A percentile compares a stretch with the other conserved stretches of the same genome.
These are phyloP conservation scores for Drosophila mayri DNA, from an alignment of 1,140 invertebrate genomes.

Conservation along the genomic window DNA sequence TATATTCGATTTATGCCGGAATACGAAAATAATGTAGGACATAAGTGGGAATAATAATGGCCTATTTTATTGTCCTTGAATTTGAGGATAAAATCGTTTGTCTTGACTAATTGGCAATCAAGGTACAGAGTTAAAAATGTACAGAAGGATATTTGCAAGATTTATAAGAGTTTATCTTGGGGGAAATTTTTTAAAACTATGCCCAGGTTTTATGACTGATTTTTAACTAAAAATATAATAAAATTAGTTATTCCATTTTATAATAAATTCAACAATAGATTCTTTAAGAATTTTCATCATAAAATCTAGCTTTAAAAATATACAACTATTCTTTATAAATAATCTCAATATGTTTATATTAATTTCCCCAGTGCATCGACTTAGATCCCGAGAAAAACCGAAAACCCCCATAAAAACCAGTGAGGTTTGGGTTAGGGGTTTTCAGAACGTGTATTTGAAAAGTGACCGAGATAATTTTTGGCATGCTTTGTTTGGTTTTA, in stretches of 20 bases:
- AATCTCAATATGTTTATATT: too few relatives aligned
- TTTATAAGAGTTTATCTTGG: background rate
- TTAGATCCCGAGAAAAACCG: background rate
- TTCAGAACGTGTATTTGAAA: slow-evolving; percentile 76
- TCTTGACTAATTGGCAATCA: slow-evolving; percentile 6
- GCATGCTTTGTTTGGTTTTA: slow-evolving; percentile 78
- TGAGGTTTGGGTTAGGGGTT: slow-evolving; percentile 16
- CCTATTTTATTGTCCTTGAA: background rate
- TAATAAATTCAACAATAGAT: background rate
- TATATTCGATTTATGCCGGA: background rate
- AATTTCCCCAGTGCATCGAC: slow-evolving; percentile 1
- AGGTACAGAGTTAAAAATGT: background rate
- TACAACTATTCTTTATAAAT: too few relatives aligned
- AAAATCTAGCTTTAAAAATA: background rate
- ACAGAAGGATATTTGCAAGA: too few relatives aligned
- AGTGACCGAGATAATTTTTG: slow-evolving; percentile 82
- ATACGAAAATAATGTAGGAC: background rate
- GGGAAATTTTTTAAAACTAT: background rate
- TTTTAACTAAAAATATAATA: too few relatives aligned
- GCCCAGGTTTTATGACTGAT: background rate
- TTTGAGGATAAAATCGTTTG: background rate
- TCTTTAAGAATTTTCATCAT: too few relatives aligned
- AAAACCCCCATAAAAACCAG: slow-evolving; percentile 11
- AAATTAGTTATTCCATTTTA: background rate
- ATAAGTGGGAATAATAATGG: slow-evolving; percentile 3